Base-by-base conservation (phyloP, 2,113 vertebrate species). In the Caloenas nicobarica region DNA sequence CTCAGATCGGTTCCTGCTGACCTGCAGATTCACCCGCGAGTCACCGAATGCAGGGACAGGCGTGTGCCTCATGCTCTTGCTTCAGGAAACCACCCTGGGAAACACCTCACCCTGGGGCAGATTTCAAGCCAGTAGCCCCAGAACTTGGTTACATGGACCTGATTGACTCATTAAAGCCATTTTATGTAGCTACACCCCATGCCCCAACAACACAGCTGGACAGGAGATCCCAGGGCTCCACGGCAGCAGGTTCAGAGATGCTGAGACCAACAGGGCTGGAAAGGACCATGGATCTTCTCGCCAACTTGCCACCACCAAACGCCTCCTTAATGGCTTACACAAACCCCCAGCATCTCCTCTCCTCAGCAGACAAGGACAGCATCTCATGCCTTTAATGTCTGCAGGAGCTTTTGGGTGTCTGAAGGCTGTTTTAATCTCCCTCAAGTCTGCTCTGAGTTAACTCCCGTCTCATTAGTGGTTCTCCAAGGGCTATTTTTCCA, bases 21-120 rank as follows among this genome's bases (percentile, higher is more conserved):
- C 64, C 44, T 23, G 51, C 69, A 74, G 51, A 23, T 72, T 48
- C 60, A 60, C 16, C 25, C 3, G 1, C 1, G 6, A 91, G 65
- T 89, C 81, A 85, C 53, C 62, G 51, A 80, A 50, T 1, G 3
- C 36, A 51, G 65, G 31, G 5, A 53, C 0, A 42, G 57, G 9
- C 21, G 16, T 5, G 44, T 12, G 18, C 48, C 29, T 72, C 48
- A 69, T 33, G 38, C 7, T 51, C 28, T 72, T 4, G 11, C 50
- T 69, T 60, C 36, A 13, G 68, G 76, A 81, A 92, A 53, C 31
- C 29, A 19, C 16, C 62, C 44, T 60, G 58, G 72, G 31, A 14
- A 81, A 71, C 0, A 0, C 19, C 65, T 88, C 6, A 0, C 24
- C 1, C 0, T 24, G 23, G 28, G 36, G 26, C 57, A 81, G 54